A percentile compares a stretch with the other conserved stretches of the same genome.
phyloP scores from a whole-genome alignment of 2,797 vertebrate species.

The Loriculus beryllinus region DNA sequence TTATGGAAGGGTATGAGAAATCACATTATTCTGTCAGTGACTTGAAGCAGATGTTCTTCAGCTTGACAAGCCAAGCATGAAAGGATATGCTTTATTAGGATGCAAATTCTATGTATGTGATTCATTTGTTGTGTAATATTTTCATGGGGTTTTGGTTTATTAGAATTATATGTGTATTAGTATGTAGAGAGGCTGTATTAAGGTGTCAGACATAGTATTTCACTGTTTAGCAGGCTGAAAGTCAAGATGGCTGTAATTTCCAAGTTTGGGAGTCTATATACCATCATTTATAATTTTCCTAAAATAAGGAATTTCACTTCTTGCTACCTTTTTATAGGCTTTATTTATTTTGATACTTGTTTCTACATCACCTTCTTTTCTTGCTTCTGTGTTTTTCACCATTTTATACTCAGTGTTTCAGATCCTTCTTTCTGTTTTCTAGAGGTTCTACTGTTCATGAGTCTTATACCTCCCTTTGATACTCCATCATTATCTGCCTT shows the following conservation, averaged over 20 bases:
- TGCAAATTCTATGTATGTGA: background rate
- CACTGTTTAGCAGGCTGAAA: background rate
- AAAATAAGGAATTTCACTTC: background rate
- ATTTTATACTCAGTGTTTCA: background rate
- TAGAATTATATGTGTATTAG: background rate
- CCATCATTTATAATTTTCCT: background rate
- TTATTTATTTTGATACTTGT: background rate
- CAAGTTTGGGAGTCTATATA: background rate
- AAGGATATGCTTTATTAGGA: background rate
- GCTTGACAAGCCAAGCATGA: background rate
- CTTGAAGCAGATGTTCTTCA: background rate
- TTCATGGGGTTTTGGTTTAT: background rate
- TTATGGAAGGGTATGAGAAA: background rate
- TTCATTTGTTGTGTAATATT: background rate
- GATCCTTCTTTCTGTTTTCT: background rate
- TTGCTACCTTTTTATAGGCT: background rate
- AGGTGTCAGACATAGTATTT: background rate
- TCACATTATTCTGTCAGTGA: background rate
- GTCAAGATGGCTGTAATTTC: background rate
- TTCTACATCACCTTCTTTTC: background rate
- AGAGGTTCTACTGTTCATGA: background rate
- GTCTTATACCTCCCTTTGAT: background rate
- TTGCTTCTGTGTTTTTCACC: background rate
- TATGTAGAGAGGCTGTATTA: background rate
- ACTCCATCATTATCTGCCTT: background rate